phyloP scores from a whole-genome alignment of 92 coral and sea anemone genomes.

The Plumapathes pennacea region DNA sequence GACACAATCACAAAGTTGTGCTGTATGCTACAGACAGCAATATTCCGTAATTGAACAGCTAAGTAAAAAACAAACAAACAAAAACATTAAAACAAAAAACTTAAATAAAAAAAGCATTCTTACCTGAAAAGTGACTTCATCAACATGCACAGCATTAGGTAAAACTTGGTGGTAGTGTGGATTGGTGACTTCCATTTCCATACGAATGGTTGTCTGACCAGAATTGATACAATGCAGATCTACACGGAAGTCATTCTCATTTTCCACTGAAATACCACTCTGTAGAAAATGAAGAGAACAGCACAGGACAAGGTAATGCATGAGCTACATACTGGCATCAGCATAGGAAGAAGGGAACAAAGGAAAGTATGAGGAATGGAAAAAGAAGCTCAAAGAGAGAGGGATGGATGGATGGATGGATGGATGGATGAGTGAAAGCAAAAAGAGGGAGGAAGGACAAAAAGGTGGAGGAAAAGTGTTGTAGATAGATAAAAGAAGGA shows the following conservation, averaged over 20 bases:
- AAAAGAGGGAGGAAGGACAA: neutral
- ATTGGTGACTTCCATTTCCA: conserved; percentile 63
- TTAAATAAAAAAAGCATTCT: too few relatives aligned
- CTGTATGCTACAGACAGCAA: neutral
- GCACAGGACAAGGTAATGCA: too few relatives aligned
- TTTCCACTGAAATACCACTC: conserved; percentile 93
- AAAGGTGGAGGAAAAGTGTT: neutral
- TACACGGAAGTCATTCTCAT: conserved; percentile 85
- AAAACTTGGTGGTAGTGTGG: conserved; percentile 64
- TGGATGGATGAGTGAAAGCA: neutral
- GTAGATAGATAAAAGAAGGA: neutral
- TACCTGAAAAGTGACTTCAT: conserved; percentile 96
- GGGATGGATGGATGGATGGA: neutral
- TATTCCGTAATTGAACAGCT: neutral
- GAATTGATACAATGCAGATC: conserved; percentile 82
- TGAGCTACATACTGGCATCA: too few relatives aligned
- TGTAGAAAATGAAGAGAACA: conserved; percentile 3
- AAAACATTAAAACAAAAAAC: neutral
- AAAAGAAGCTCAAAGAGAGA: too few relatives aligned
- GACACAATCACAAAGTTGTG: neutral
- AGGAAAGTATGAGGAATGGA: too few relatives aligned
- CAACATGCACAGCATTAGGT: conserved; percentile 47
- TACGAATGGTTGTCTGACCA: conserved; percentile 84
- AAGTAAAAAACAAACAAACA: neutral
- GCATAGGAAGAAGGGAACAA: too few relatives aligned